These are phyloP conservation scores for Mus minutoides DNA, from an alignment of 2,797 vertebrate genomes.

Conservation along the genomic window DNA sequence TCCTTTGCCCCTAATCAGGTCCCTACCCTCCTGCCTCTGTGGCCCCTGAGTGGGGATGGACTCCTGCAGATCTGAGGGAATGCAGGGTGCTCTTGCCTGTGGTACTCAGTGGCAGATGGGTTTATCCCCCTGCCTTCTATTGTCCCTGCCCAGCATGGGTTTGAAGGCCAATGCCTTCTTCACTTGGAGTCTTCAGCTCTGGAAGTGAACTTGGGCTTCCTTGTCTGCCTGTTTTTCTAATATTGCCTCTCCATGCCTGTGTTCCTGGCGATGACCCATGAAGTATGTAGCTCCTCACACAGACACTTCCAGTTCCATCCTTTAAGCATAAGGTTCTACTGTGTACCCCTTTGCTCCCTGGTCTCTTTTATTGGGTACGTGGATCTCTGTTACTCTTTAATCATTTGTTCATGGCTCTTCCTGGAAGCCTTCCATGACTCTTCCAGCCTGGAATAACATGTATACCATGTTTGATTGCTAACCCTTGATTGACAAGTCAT, in stretches of 20 bases:
- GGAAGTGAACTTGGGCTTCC: not conserved
- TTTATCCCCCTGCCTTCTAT: not conserved
- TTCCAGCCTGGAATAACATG: not conserved
- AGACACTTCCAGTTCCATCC: not conserved
- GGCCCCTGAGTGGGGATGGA: not conserved
- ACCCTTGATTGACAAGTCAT: not conserved
- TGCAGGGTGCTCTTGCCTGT: not conserved
- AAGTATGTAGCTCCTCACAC: not conserved
- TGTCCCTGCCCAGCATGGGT: not conserved
- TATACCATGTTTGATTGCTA: not conserved
- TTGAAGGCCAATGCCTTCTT: not conserved
- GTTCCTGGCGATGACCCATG: not conserved
- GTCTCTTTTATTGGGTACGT: not conserved
- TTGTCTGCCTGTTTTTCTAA: not conserved
- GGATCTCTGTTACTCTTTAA: not conserved
- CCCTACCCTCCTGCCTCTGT: not conserved
- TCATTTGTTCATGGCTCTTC: not conserved
- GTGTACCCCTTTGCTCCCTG: not conserved
- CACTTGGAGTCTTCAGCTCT: not conserved
- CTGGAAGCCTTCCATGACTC: not conserved
- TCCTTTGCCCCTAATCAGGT: not conserved
- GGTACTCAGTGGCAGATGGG: not conserved
- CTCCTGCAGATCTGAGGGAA: not conserved
- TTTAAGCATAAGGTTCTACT: not conserved
- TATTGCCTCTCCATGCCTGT: not conserved